Conservation (phyloP, 2,888 invertebrate genomes). For the Spialia ferax region DNA sequence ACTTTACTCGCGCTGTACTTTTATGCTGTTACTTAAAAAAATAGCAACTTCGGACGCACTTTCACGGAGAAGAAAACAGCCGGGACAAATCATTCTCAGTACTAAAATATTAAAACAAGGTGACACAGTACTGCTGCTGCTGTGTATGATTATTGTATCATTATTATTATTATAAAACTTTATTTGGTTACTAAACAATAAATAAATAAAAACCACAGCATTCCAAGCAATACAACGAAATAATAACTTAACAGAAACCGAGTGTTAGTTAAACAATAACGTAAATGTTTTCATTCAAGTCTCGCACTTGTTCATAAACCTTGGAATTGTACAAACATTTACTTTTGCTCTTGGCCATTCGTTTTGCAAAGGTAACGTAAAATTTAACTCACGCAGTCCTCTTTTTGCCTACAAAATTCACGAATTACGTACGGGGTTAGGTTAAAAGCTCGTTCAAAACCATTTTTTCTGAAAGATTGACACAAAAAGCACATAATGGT, state of each 20-base stretch:
- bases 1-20: too few relatives aligned
- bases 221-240: neutral
- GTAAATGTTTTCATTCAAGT: neutral
- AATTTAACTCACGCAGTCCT: neutral
- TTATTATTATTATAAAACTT: too few relatives aligned
- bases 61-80: too few relatives aligned
- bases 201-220: too few relatives aligned
- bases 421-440: neutral
- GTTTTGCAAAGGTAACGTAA: slow-evolving; percentile 2
- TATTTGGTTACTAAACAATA: too few relatives aligned
- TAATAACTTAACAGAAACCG: neutral
- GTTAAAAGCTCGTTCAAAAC: neutral
- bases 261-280: neutral
- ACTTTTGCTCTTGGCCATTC: neutral
- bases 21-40: too few relatives aligned
- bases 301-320: neutral
- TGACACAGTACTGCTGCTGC: too few relatives aligned
- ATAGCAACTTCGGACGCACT: too few relatives aligned
- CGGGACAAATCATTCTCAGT: too few relatives aligned
- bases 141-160: too few relatives aligned
- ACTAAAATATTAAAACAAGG: too few relatives aligned
- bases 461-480: neutral
- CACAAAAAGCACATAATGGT: neutral
- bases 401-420: neutral
- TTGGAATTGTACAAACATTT: neutral